Evolutionary conservation across 2,888 invertebrate species (phyloP).

Genomic region (Mythimna albipuncta): DNA sequence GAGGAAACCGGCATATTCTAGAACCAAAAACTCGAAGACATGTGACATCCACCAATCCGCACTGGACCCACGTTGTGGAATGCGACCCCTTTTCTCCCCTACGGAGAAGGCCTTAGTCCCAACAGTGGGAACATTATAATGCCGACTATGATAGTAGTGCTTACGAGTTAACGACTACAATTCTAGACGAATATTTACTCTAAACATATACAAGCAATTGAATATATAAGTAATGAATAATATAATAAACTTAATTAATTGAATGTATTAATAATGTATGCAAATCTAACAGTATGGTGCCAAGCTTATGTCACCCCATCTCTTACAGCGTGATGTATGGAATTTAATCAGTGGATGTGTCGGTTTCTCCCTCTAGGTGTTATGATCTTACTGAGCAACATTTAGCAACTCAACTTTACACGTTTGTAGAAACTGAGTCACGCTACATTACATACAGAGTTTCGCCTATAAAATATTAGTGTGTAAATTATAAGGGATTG

Average conservation of each 20-base stretch:
- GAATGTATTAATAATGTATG: slow-evolving; percentile 56
- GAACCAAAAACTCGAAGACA: no score
- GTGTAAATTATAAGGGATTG: no score
- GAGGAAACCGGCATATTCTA: no score
- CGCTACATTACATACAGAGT: no score
- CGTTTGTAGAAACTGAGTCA: background rate
- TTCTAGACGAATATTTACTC: background rate
- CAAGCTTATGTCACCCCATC: slow-evolving; percentile 55
- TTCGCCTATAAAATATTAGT: no score
- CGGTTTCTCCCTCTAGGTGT: slow-evolving; percentile 8
- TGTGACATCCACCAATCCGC: no score
- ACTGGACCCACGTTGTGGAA: no score
- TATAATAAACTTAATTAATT: slow-evolving; percentile 47
- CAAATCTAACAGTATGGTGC: slow-evolving; percentile 57
- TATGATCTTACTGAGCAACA: slow-evolving; percentile 11
- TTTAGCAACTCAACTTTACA: background rate
- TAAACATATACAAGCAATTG: slow-evolving; percentile 20
- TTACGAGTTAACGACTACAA: background rate
- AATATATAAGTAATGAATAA: slow-evolving; percentile 39
- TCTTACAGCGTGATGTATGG: slow-evolving; percentile 49
- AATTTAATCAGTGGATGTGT: slow-evolving; percentile 49
- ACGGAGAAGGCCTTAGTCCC: no score
- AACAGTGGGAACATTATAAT: no score
- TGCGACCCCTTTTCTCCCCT: no score
- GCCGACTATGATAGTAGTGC: background rate